Conservation (phyloP, 37 sponge, comb jelly and placozoan genomes). For the Theonella swinhoei region DNA sequence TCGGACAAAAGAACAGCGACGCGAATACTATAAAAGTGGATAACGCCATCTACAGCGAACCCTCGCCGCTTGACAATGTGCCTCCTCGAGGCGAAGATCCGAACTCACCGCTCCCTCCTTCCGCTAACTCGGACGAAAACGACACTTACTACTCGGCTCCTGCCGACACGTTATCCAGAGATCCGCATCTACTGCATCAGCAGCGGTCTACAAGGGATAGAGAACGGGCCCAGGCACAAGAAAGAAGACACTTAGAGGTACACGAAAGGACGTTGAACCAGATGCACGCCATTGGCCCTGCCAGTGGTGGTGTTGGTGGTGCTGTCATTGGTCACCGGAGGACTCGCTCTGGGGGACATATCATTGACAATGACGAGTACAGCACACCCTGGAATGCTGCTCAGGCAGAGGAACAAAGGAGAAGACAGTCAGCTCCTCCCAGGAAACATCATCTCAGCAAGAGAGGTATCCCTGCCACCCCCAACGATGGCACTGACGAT, state of each 20-base stretch:
- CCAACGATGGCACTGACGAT: not conserved
- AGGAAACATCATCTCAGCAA: not conserved
- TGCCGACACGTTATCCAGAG: slow-evolving; percentile 31
- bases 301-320: not conserved
- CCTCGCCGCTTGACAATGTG: not conserved
- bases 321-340: slow-evolving; percentile 8
- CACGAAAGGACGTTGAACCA: slow-evolving; percentile 39
- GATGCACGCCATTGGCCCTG: slow-evolving; percentile 4
- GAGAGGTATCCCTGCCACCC: not conserved
- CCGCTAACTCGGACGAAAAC: not conserved
- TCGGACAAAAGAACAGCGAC: not conserved
- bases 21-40: not conserved
- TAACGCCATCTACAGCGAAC: slow-evolving; percentile 2
- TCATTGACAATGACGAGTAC: slow-evolving; percentile 45
- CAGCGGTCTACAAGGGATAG: not conserved
- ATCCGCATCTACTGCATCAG: not conserved
- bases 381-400: slow-evolving; percentile 38
- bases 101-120: slow-evolving; percentile 20
- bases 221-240: not conserved
- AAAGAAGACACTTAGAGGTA: slow-evolving; percentile 10
- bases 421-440: not conserved
- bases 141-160: slow-evolving; percentile 30
- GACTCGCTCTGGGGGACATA: slow-evolving; percentile 11
- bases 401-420: not conserved
- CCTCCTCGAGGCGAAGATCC: slow-evolving; percentile 13